Evolutionary conservation across 2,888 invertebrate genomes (phyloP), one percentile per base, ranked within the genome.

Genomic region (Macropis europaea): DNA sequence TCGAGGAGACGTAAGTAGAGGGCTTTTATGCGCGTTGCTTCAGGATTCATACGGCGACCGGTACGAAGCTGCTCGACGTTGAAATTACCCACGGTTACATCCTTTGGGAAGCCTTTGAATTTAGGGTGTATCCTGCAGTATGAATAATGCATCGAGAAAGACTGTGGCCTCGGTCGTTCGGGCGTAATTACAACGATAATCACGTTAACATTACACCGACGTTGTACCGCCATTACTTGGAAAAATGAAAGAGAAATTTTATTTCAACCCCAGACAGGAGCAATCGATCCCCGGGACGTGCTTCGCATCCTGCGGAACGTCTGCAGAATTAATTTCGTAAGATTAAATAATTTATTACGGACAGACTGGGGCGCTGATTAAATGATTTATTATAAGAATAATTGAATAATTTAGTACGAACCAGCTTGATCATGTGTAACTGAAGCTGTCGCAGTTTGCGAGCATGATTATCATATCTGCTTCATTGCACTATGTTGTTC

Each of bases 41-140:
- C 50, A 38, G 53, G 52, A 67, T 54, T 73, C 48, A 63, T 60
- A 28, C 34, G 34, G 26, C 42, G 40, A 34, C 30, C 53, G 53
- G 45, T 71, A 28, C 56, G 32, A 50, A 45, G 42, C 40, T 59
- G 69, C 56, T 63, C 77, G 77, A 69, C 67, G 67, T 48, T 66
- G 62, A 80, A 80, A 79, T 79, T 79, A 80, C 79, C 56, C 45
- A 34, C 75, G 75, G 77, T 72, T 77, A 80, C 80, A 79, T 75
- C 77, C 79, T 79, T 73, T 70, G 79, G 77, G 81, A 80, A 79
- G 77, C 81, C 77, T 68, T 71, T 67, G 64, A 79, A 79, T 80
- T 80, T 75, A 77, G 79, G 80, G 72, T 63, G 70, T 63, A 72
- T 64, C 71, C 68, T 32, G 47, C 19, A 59, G 50, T 52, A 79